Evolutionary conservation across 2,113 vertebrate genomes (phyloP).

Genomic region (Eubucco bourcierii): DNA sequence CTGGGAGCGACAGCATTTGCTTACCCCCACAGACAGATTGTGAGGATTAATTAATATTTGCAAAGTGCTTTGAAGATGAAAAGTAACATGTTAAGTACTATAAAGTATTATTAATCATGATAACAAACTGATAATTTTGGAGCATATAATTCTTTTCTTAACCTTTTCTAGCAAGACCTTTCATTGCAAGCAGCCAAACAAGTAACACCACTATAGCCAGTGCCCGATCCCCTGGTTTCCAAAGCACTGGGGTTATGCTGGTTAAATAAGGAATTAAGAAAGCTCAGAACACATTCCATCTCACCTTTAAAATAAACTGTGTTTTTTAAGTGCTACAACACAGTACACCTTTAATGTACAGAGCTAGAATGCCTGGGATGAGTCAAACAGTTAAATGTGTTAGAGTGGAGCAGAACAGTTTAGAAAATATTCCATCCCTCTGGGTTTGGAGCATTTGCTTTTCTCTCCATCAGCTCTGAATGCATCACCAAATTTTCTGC

Average conservation of each 20-base stretch:
- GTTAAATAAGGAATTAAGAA: background rate
- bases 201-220: background rate
- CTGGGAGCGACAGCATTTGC: constrained; percentile 13
- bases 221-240: background rate
- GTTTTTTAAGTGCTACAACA: background rate
- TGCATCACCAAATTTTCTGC: background rate
- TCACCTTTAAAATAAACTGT: background rate
- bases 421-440: background rate
- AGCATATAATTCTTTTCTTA: background rate
- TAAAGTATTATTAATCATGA: constrained; percentile 17
- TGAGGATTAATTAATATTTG: constrained; percentile 49
- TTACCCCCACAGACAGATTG: constrained; percentile 15
- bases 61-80: constrained; percentile 43
- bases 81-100: constrained; percentile 22
- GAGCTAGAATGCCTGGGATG: background rate
- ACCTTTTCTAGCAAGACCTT: background rate
- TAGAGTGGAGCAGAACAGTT: background rate
- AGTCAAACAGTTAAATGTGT: background rate
- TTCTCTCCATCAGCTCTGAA: background rate
- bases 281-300: background rate
- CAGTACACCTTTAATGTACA: background rate
- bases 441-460: background rate
- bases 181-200: background rate
- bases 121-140: constrained; percentile 15
- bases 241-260: background rate